Evolutionary conservation across 92 coral and sea anemone species (phyloP), one percentile per base, ranked within the genome.

Genomic region (Chrysogorgia sp.): DNA sequence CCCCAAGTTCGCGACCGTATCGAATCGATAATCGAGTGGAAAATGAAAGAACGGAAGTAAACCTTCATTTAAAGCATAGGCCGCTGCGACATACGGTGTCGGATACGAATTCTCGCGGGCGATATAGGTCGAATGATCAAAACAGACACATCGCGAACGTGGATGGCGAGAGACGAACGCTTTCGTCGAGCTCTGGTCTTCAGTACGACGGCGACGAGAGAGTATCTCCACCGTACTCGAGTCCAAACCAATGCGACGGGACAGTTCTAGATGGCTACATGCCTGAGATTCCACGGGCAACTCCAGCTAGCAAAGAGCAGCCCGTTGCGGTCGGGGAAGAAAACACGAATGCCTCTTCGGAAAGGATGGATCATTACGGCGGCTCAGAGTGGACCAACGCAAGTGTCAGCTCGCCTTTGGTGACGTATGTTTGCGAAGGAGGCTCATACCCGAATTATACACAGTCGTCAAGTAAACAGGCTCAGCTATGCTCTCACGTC

Each of bases 1-100:
- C 64, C 65, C 40, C 79, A 45, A 72, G 24, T 56, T 32, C 66
- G 56, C 40, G 79, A 56, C 79, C 79, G 65, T 72, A 55, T 72
- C 79, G 79, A 72, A 72, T 49, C 25, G 79, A 72, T 72, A 72
- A 72, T 19, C 79, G 79, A 72, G 79, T 56, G n/a, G n/a, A n/a
- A n/a, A n/a, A n/a, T 31, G 79, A 72, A 72, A 55, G 79, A 72
- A 72, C 79, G 79, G 79, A 72, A 72, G 79, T 72, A 56, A 72
- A 72, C 58, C 79, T 72, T 30, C 79, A 72, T 72, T 72, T 72
- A 56, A 72, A 72, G 59, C 79, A 72, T 72, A 58, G 79, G 79
- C 15, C 79, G 8, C 79, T 32, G 34, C 34, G 79, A 72, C 79
- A 65, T 22, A 55, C 79, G 15, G 52, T 43, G 25, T 72, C 79